Conservation (phyloP, 2,113 vertebrate genomes). For the Heterotilapia buettikoferi region DNA sequence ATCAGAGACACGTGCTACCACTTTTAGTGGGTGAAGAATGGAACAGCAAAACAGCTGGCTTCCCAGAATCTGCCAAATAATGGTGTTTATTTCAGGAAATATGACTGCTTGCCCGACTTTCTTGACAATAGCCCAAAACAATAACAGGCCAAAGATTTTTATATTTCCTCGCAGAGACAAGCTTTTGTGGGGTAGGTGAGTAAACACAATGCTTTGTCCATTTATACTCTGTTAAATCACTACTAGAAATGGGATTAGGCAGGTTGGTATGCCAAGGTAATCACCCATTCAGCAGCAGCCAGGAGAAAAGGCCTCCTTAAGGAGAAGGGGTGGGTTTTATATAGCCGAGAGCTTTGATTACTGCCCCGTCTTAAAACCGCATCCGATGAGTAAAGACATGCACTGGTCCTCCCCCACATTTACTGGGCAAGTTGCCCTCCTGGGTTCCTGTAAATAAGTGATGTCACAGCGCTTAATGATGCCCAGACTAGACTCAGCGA, state of each 20-base stretch:
- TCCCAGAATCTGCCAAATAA: not conserved
- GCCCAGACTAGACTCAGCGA: constrained; percentile 56
- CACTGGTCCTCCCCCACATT: constrained; percentile 67
- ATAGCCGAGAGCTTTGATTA: constrained; percentile 71
- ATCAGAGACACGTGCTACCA: not conserved
- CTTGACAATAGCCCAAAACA: not conserved
- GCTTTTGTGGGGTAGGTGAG: not conserved
- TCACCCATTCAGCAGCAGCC: constrained; percentile 52
- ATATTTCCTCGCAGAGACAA: not conserved
- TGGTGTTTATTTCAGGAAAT: not conserved
- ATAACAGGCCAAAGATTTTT: not conserved
- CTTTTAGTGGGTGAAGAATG: not conserved
- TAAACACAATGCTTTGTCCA: constrained; percentile 34
- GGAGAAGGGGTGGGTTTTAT: constrained; percentile 62
- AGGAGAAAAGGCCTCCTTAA: constrained; percentile 62
- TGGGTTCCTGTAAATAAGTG: constrained; percentile 77
- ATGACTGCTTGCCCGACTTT: not conserved
- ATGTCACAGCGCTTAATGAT: constrained; percentile 69
- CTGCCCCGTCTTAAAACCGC: constrained; percentile 68
- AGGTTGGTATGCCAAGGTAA: constrained; percentile 65
- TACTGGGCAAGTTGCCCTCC: constrained; percentile 65
- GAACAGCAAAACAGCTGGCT: not conserved
- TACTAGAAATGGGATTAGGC: constrained; percentile 71
- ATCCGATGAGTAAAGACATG: constrained; percentile 75
- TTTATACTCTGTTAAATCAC: constrained; percentile 59